Conservation (phyloP, 2,797 vertebrate genomes). For the Pachyuromys duprasi region DNA sequence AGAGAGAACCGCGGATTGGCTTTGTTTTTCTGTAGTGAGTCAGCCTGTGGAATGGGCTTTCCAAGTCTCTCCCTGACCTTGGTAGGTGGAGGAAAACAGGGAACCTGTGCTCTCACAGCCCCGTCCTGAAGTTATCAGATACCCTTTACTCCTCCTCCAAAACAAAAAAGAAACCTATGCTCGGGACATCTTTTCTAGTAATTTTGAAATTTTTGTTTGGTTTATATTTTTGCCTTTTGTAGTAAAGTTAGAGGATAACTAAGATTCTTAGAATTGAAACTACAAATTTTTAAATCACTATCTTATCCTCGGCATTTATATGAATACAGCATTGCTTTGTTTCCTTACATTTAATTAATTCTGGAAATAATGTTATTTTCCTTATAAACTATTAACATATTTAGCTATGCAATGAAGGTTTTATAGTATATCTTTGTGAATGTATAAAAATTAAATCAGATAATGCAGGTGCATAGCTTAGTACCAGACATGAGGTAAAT, state of each 20-base stretch:
- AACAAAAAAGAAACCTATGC: not conserved
- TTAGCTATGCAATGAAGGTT: not conserved
- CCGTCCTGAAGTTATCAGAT: not conserved
- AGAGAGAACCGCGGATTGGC: not conserved
- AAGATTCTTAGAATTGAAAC: not conserved
- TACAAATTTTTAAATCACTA: not conserved
- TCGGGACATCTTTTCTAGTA: conserved; percentile 4
- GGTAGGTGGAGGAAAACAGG: not conserved
- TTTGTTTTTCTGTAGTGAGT: not conserved
- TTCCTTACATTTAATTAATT: conserved; percentile 47
- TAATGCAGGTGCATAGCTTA: not conserved
- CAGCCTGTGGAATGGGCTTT: not conserved
- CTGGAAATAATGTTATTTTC: not conserved
- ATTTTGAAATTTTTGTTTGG: not conserved
- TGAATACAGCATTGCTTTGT: not conserved
- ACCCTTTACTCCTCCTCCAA: not conserved
- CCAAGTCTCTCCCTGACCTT: not conserved
- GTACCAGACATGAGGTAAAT: not conserved
- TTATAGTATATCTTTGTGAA: not conserved
- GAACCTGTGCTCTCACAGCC: not conserved
- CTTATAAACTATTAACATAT: conserved; percentile 22
- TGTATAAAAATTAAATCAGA: not conserved
- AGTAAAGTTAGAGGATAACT: not conserved
- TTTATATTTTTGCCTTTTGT: not conserved
- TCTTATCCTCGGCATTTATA: not conserved